Evolutionary conservation across 1,140 invertebrate species (phyloP), one percentile per base, ranked within the genome.

Genomic region (Cyphomyrmex costatus): DNA sequence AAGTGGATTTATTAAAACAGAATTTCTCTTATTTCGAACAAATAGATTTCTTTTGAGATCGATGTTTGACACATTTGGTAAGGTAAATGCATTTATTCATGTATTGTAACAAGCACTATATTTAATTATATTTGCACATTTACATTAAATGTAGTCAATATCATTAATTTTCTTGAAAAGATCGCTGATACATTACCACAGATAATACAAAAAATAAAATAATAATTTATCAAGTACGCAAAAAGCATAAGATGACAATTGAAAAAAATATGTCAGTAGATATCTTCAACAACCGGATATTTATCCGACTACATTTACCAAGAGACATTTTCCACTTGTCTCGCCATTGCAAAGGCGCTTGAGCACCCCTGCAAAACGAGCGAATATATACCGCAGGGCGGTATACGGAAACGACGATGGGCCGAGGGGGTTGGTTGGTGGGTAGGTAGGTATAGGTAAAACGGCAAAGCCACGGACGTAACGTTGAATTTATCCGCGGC

Each of bases 401-500:
- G 58, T 76, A 66, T 70, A 46, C 84, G 60, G 49, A 61, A 84
- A 58, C 42, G 63, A 46, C 61, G 70, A 68, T 77, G 77, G 21
- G 65, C 33, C n/a, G 16, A 60, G 86, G 63, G 77, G 60, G 82
- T 10, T 73, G 46, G 86, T 46, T 24, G 65, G 65, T 49, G 12
- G 71, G 71, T 74, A 24, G 33, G 84, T 49, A 79, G 84, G 90
- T 92, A 93, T 92, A 94, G 92, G 92, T 93, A 93, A 94, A 94
- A 94, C 88, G 90, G 91, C 89, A 93, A 93, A 94, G 93, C 93
- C 93, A 88, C 89, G 89, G 93, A 94, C 91, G 93, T 95, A 94
- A 92, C 93, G 92, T 91, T 94, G 93, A 94, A 95, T 95, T 95
- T 94, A 95, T 95, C 93, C 94, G 91, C 89, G 89, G 87, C 89